Base-by-base conservation (phyloP, 2,888 invertebrate species). In the Mythimna impura region DNA sequence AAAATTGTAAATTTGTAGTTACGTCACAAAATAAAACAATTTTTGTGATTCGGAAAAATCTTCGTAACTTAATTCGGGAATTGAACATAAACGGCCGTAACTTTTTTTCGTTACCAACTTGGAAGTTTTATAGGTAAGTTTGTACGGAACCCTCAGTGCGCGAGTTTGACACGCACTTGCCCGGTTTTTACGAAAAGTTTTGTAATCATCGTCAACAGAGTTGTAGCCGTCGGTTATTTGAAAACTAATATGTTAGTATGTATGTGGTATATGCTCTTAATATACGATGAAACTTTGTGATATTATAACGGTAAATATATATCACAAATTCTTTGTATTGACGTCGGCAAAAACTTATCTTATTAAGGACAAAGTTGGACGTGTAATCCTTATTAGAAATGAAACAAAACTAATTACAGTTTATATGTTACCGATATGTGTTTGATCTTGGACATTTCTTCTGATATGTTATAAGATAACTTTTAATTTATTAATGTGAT, bases 301-400 rank as follows among this genome's bases (percentile, higher is more conserved):
- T 43, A 76, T 76, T 43, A 70, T 25, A 62, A 50, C 60, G 62
- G 40, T 4, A 57, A n/a, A 58, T n/a, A 73, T n/a, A 73, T 73
- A 65, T 76, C 66, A 72, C 50, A 68, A 76, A 76, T 80, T 75
- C 68, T 71, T 70, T 76, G 34, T 79, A 71, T 77, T 71, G 62
- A 76, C 66, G 58, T 73, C 71, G 61, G 10, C 58, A 22, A 61
- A 30, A 85, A 85, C 68, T 85, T 85, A 85, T 73, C 81, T 83
- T 76, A 86, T 85, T 86, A 85, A 66, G 65, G 52, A 67, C 58
- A 71, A 87, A 85, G 80, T 88, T 87, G 75, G 87, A 85, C 85
- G 80, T 87, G 88, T 86, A 83, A 89, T 92, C 89, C 89, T 87
- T 91, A 89, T 87, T 84, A 78, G 86, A 86, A 69, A 65, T 70